Base-by-base conservation (phyloP, 2,797 vertebrate species). In the Prionace glauca region DNA sequence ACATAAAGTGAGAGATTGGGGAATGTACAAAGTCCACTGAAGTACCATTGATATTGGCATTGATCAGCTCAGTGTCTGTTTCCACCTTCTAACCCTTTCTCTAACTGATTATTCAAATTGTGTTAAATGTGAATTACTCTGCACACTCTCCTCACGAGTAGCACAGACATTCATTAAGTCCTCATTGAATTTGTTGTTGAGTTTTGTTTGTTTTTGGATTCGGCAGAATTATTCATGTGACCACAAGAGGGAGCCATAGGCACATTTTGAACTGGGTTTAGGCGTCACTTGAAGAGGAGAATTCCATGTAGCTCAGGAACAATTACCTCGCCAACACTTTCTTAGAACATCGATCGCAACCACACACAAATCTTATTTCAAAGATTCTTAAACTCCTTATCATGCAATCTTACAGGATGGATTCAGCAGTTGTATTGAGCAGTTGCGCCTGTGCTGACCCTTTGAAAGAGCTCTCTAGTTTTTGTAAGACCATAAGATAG, bases 161-260 rank as follows among this genome's bases (percentile, higher is more conserved):
- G n/a, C 7, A 36, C 60, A 36, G 88, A 91, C 18, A 10, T 65
- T 67, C 60, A 92, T 60, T 67, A 36, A 10, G 29, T 90, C 60
- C 26, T 60, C 22, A 29, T 20, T 65, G 65, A 67, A 36, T 69
- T 67, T 91, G 60, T 67, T 69, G 36, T 45, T 22, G 20, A 2
- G 9, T 77, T n/a, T 77, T 32, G 36, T 41, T 9, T 45, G 22
- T 22, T 77, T n/a, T 60, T 14, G 14, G 74, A 24, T 16, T 10
- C 0, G 32, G 71, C 45, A 3, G 71, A 95, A 74, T 56, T 74
- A 72, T 32, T 74, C 29, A 3, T 77, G 32, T 77, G 93, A 77
- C 69, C 93, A 95, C 93, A 60, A 20, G 71, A 71, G 93, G 93
- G 93, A 95, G 36, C 26, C 41, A 60, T 32, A 50, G 41, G 69